These are phyloP conservation scores for Sinocyclocheilus rhinocerous DNA, from an alignment of 2,113 vertebrate genomes.

Conservation along the genomic window DNA sequence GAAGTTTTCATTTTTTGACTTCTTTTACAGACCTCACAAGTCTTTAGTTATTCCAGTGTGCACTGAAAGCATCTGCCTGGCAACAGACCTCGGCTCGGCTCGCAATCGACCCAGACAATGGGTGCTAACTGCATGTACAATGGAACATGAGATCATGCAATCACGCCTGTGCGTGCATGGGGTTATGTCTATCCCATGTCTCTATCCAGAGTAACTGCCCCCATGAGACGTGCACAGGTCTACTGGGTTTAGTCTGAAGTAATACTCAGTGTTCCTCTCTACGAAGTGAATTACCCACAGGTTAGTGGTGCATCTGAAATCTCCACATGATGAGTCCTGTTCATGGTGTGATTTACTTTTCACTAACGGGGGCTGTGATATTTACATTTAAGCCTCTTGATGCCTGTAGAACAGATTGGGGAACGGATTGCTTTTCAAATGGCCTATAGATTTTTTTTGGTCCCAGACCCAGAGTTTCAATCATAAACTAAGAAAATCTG, in stretches of 20 bases:
- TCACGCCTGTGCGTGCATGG: conserved; percentile 7
- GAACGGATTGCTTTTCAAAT: conserved; percentile 15
- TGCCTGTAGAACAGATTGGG: conserved; percentile 4
- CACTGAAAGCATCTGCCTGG: conserved; percentile 12
- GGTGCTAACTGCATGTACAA: conserved; percentile 15
- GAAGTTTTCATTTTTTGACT: not conserved
- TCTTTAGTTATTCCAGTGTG: conserved; percentile 13
- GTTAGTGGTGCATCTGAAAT: conserved; percentile 42
- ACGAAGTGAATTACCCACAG: conserved; percentile 54
- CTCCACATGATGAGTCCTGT: conserved; percentile 21
- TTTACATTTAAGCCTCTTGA: conserved; percentile 32
- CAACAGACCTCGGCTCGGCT: not conserved
- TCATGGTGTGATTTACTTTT: conserved; percentile 54
- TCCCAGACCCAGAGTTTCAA: not conserved
- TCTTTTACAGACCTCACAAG: conserved; percentile 15
- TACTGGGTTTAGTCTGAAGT: conserved; percentile 52
- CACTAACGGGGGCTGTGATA: conserved; percentile 40
- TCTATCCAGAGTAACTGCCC: conserved; percentile 45
- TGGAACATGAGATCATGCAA: conserved; percentile 49
- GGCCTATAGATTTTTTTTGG: not conserved
- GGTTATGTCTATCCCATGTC: conserved; percentile 42
- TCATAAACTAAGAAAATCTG: not conserved
- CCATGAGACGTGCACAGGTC: conserved; percentile 43
- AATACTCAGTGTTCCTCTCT: conserved; percentile 59
- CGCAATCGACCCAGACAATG: conserved; percentile 6